Evolutionary conservation across 1,140 invertebrate species (phyloP).

Genomic region (Drosophila biarmipes): DNA sequence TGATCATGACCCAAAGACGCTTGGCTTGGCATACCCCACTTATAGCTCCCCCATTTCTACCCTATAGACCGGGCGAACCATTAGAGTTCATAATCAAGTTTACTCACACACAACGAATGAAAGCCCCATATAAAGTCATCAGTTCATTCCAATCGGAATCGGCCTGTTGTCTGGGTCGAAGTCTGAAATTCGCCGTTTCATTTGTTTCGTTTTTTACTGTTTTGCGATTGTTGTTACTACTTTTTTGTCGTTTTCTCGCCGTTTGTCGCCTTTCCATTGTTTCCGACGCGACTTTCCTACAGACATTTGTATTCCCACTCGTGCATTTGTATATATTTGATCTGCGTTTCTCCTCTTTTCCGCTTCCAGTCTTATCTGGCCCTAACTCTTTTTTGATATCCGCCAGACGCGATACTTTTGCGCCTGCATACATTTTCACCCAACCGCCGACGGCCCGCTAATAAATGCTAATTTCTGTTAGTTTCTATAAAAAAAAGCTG

Average conservation of each 20-base stretch:
- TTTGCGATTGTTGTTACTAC: constrained; percentile 50
- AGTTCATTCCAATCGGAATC: constrained; percentile 62
- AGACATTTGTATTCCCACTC: constrained; percentile 29
- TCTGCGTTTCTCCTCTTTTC: constrained; percentile 24
- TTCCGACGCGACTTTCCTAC: constrained; percentile 45
- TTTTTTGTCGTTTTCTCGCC: constrained; percentile 25
- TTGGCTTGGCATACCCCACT: constrained; percentile 20
- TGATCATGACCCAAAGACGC: too few species aligned
- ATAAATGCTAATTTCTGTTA: constrained; percentile 59
- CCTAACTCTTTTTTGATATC: constrained; percentile 26
- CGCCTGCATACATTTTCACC: constrained; percentile 6
- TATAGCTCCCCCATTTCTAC: constrained; percentile 8
- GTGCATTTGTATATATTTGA: constrained; percentile 15
- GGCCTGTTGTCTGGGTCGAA: constrained; percentile 73
- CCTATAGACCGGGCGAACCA: constrained; percentile 26
- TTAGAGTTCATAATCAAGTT: constrained; percentile 59
- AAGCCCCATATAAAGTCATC: constrained; percentile 30
- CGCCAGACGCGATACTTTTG: constrained; percentile 15
- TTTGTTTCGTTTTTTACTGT: constrained; percentile 55
- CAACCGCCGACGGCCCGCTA: constrained; percentile 10
- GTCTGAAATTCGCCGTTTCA: constrained; percentile 57
- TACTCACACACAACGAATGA: constrained; percentile 18
- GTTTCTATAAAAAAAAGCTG: constrained; percentile 17
- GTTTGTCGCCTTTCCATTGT: constrained; percentile 60
- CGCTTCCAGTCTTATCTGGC: constrained; percentile 7